phyloP scores from a whole-genome alignment of 2,888 invertebrate species.

The Spisula solida region DNA sequence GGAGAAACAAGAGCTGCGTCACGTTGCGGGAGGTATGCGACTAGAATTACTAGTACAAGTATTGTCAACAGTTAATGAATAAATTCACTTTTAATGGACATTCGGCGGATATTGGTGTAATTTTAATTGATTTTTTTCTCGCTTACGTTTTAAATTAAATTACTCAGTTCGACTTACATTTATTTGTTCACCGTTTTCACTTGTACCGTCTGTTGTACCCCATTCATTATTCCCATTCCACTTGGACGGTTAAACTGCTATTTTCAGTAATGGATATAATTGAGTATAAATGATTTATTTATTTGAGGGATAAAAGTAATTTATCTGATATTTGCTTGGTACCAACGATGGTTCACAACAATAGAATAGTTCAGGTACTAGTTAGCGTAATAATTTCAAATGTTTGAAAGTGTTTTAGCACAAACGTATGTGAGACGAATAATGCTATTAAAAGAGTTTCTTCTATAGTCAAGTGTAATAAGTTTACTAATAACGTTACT shows the following conservation, averaged over 20 bases:
- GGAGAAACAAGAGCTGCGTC: background rate
- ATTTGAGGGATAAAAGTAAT: background rate
- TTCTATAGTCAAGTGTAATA: no score
- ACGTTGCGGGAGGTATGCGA: background rate
- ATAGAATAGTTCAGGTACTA: no score
- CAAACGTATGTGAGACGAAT: no score
- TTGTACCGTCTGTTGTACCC: background rate
- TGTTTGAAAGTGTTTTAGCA: no score
- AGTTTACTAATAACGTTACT: no score
- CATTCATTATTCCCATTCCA: background rate
- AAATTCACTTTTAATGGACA: background rate
- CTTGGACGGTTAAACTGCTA: background rate
- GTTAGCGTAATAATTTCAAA: no score
- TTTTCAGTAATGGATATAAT: background rate
- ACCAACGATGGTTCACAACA: background rate
- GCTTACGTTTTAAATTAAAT: background rate
- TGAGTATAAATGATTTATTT: conserved; percentile 2
- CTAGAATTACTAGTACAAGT: background rate
- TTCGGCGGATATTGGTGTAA: background rate
- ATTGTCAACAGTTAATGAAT: background rate
- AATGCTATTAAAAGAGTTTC: no score
- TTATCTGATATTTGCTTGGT: background rate
- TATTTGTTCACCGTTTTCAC: background rate
- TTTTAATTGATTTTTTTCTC: background rate
- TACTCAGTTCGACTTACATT: background rate